phyloP scores from a whole-genome alignment of 2,113 vertebrate genomes.

The Abramis brama region DNA sequence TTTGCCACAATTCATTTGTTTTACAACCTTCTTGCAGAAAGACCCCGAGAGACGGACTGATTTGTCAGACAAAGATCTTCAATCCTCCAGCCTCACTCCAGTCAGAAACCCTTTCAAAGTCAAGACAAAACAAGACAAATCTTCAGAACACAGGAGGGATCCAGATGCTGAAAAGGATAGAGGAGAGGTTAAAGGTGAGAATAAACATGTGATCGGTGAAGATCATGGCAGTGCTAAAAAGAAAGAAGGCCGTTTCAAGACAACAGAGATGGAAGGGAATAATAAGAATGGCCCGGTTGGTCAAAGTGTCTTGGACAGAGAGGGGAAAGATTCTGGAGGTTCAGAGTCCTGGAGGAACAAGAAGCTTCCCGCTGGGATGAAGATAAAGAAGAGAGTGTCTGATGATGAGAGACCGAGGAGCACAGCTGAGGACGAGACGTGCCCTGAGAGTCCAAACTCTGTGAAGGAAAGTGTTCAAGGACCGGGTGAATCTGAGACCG shows the following conservation, averaged over 20 bases:
- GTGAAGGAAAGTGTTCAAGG: slow-evolving; percentile 5
- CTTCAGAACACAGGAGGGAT: slow-evolving; percentile 69
- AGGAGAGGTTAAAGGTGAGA: slow-evolving; percentile 21
- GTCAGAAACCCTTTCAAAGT: slow-evolving; percentile 89
- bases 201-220: slow-evolving; percentile 1
- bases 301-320: neutral
- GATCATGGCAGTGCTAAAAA: neutral
- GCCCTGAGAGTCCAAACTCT: neutral
- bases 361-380: slow-evolving; percentile 67
- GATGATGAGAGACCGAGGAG: slow-evolving; percentile 56
- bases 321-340: neutral
- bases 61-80: slow-evolving; percentile 47
- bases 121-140: slow-evolving; percentile 67
- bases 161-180: slow-evolving; percentile 31
- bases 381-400: slow-evolving; percentile 67
- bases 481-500: neutral
- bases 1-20: neutral
- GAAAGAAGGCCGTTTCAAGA: neutral
- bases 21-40: slow-evolving; percentile 65
- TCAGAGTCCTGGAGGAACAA: slow-evolving; percentile 59
- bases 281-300: slow-evolving; percentile 7
- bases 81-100: slow-evolving; percentile 56
- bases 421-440: neutral
- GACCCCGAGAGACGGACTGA: slow-evolving; percentile 62
- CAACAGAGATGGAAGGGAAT: slow-evolving; percentile 27